Evolutionary conservation across 2,888 invertebrate genomes (phyloP), one percentile per base, ranked within the genome.

Genomic region (Stratiomys singularior): DNA sequence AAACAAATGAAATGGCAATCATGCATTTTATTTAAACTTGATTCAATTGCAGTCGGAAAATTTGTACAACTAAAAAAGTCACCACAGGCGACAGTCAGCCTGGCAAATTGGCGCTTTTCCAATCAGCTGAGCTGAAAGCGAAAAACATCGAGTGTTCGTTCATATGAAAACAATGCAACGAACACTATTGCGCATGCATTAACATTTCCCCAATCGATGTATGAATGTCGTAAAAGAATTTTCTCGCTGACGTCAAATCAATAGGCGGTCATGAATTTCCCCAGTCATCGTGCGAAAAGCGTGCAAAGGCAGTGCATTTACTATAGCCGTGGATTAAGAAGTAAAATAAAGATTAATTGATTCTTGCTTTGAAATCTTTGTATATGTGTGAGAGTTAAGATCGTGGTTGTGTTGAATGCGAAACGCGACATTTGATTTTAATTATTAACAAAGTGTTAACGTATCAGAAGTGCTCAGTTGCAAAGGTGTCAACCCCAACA

Each of bases 111-210:
- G 74, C 74, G 44, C 30, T 60, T 58, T 37, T 60, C 74, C 74
- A 74, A 58, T 74, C 74, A 74, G 74, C 74, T 74, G 74, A 74
- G 60, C 18, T 30, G 37, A n/a, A 37, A 9, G 46, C n/a, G 69
- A 64, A 46, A 60, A 74, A 25, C 72, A 27, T 37, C 37, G 37
- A 37, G 37, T 37, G 9, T 9, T 5, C 9, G 37, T 37, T 37
- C 58, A 74, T 30, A 30, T n/a, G 30, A 74, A 37, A 74, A 74
- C 37, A 60, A 23, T 58, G 28, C 47, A 58, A 21, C 0, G 3
- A 4, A 23, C 1, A 13, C 15, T 13, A 44, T 25, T 37, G 74
- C 71, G 71, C 71, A 58, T 58, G 74, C 4, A 18, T 11, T 15
- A 37, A 4, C 23, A 21, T 58, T 72, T 30, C 30, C 74, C 56